Percentiles rank a stretch among this genome's conserved stretches.
Conservation (phyloP, 1,140 invertebrate genomes). For the Drosophila simulans region DNA sequence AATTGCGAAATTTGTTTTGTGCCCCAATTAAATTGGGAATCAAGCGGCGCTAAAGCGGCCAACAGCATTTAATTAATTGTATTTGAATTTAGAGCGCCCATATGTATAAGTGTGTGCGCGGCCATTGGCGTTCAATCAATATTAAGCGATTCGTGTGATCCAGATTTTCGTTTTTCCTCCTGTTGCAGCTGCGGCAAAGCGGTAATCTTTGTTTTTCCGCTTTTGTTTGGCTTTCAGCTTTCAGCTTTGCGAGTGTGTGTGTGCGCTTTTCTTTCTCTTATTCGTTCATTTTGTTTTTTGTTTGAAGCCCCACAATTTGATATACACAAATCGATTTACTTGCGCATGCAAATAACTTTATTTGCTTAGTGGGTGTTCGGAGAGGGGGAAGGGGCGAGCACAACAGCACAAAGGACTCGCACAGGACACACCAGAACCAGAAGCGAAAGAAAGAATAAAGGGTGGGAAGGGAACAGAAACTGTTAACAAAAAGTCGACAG, state of each 20-base stretch:
- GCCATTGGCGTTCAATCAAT: conserved; percentile 7
- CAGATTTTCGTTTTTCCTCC: neutral
- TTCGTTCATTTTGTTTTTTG: conserved; percentile 19
- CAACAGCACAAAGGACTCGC: neutral
- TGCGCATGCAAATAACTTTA: conserved; percentile 82
- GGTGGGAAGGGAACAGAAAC: conserved; percentile 29
- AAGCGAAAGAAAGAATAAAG: neutral
- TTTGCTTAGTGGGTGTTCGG: conserved; percentile 53
- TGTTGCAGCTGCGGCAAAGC: conserved; percentile 33
- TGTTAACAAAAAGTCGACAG: conserved; percentile 66
- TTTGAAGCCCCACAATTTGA: conserved; percentile 64
- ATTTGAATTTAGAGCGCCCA: conserved; percentile 6
- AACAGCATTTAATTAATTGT: conserved; percentile 10
- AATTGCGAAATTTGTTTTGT: conserved; percentile 37
- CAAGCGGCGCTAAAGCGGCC: conserved; percentile 22
- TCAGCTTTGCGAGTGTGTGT: conserved; percentile 4
- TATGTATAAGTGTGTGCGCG: neutral
- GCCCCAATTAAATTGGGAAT: conserved; percentile 27
- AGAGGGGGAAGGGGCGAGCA: neutral
- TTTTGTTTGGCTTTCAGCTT: conserved; percentile 40
- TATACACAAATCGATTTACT: conserved; percentile 82
- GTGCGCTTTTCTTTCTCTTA: neutral
- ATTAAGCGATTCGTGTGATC: conserved; percentile 1
- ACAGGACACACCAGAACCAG: neutral
- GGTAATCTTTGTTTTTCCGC: conserved; percentile 38